Evolutionary conservation across 2,113 vertebrate genomes (phyloP).

Genomic region (Thunnus maccoyii): DNA sequence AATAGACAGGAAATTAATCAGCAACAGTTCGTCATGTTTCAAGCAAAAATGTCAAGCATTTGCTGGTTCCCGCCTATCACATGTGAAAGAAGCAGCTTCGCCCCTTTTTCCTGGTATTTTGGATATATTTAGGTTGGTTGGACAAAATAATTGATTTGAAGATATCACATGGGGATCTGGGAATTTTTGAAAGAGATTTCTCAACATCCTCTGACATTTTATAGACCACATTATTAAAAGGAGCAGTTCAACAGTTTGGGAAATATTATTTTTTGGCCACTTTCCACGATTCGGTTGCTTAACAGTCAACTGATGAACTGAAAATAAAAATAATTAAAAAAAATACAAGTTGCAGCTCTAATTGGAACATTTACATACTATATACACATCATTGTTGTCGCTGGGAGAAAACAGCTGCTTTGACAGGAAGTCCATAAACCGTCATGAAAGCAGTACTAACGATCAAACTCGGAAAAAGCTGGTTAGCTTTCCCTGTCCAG

Average conservation of each 20-base stretch:
- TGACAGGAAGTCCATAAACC: background rate
- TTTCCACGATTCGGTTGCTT: too few relatives aligned
- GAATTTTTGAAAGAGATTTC: too few relatives aligned
- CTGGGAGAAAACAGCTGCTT: background rate
- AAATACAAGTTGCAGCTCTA: background rate
- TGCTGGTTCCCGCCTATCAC: background rate
- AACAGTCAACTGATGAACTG: background rate
- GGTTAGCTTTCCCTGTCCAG: conserved; percentile 92
- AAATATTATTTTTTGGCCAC: too few relatives aligned
- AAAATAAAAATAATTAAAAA: background rate
- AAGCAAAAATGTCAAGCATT: background rate
- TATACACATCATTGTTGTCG: background rate
- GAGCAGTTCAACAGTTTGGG: too few relatives aligned
- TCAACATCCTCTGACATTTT: too few relatives aligned
- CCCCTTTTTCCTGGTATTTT: background rate
- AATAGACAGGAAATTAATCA: background rate
- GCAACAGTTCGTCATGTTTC: background rate
- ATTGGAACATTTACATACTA: background rate
- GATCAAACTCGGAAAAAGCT: conserved; percentile 89
- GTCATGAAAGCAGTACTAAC: background rate
- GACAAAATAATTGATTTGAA: too few relatives aligned
- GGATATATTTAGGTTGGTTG: too few relatives aligned
- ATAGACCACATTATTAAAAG: too few relatives aligned
- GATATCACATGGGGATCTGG: too few relatives aligned
- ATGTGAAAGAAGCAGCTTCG: background rate